Evolutionary conservation across 2,888 invertebrate genomes (phyloP).

Genomic region (Cryptocephalus primarius): DNA sequence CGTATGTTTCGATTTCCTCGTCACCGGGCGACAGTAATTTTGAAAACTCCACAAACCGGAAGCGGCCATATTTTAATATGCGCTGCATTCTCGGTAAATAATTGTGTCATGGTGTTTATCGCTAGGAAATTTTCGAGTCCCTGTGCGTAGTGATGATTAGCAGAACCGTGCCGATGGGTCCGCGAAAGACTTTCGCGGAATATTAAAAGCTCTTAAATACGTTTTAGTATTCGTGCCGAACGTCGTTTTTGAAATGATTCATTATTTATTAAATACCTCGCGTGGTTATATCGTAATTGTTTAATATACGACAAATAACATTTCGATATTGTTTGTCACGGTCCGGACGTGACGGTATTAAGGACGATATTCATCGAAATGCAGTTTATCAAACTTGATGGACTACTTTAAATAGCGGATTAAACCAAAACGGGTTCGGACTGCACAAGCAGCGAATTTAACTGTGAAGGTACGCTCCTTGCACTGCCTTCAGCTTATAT

Average conservation of each 20-base stretch:
- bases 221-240: conserved; percentile 23
- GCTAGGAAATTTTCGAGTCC: conserved; percentile 23
- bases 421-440: too few relatives aligned
- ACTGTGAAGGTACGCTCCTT: too few relatives aligned
- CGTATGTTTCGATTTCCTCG: conserved; percentile 11
- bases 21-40: conserved; percentile 7
- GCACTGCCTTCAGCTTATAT: too few relatives aligned
- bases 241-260: conserved; percentile 24
- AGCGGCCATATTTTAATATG: conserved; percentile 17
- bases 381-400: too few relatives aligned
- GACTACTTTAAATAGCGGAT: too few relatives aligned
- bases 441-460: not conserved
- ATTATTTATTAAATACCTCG: conserved; percentile 23
- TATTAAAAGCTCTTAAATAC: conserved; percentile 23
- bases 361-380: too few relatives aligned
- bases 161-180: conserved; percentile 22
- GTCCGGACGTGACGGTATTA: conserved; percentile 21
- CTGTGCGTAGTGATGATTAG: conserved; percentile 27
- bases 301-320: conserved; percentile 20
- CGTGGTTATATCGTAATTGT: conserved; percentile 16
- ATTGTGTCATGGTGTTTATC: conserved; percentile 27
- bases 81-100: conserved; percentile 20
- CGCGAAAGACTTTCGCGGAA: conserved; percentile 15
- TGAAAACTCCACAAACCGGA: conserved; percentile 16
- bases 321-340: conserved; percentile 22